These are phyloP conservation scores for Eucidaris tribuloides DNA, from an alignment of 35 echinoderm and acorn worm species.

Conservation along the genomic window DNA sequence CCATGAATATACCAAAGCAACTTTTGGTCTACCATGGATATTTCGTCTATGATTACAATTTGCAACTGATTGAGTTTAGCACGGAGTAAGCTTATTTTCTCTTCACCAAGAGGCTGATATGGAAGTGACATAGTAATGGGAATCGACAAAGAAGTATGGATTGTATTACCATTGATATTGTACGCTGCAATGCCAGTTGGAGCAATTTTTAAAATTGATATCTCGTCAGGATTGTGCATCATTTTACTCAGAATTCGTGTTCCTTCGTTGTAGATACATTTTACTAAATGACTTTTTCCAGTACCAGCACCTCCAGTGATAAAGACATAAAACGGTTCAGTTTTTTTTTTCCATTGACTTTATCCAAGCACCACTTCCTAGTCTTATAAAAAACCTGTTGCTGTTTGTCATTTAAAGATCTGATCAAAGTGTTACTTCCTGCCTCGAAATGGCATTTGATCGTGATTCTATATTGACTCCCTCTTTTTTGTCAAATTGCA, in stretches of 20 bases:
- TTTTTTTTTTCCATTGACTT: not conserved
- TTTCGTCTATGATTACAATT: too few relatives aligned
- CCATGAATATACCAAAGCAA: too few relatives aligned
- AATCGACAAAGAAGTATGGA: slow-evolving; percentile 11
- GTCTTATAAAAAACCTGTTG: not conserved
- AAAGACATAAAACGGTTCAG: slow-evolving; percentile 48
- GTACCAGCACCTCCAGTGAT: slow-evolving; percentile 53
- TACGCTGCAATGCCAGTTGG: slow-evolving; percentile 19
- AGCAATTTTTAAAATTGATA: slow-evolving; percentile 10
- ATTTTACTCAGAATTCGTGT: slow-evolving; percentile 25
- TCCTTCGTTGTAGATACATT: slow-evolving; percentile 37
- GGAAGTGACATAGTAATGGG: too few relatives aligned
- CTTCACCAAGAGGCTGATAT: too few relatives aligned
- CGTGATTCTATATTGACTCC: not conserved
- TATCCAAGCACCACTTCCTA: slow-evolving; percentile 21
- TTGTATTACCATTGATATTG: slow-evolving; percentile 37
- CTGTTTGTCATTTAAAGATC: slow-evolving; percentile 38
- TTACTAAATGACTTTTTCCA: slow-evolving; percentile 49
- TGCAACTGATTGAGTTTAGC: too few relatives aligned
- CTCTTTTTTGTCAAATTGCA: not conserved
- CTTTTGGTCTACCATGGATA: too few relatives aligned
- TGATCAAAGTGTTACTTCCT: not conserved
- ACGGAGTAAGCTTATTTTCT: too few relatives aligned
- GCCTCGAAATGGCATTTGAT: not conserved
- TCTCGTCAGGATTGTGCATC: slow-evolving; percentile 5